These are phyloP conservation scores for Epicauta chinensis DNA, from an alignment of 1,140 invertebrate genomes.

Conservation along the genomic window DNA sequence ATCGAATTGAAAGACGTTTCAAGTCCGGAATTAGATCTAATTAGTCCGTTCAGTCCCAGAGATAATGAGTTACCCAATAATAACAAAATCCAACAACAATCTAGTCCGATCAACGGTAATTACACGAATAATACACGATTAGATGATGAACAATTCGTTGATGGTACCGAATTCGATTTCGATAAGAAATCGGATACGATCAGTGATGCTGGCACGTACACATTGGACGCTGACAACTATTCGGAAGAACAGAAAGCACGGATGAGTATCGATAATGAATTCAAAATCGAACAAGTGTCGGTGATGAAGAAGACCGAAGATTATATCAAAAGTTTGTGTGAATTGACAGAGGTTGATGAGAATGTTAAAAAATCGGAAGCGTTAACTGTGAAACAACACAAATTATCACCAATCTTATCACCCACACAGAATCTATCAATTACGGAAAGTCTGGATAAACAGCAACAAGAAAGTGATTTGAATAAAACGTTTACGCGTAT, in stretches of 20 bases:
- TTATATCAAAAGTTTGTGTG: slow-evolving; percentile 41
- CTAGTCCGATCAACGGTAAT: slow-evolving; percentile 17
- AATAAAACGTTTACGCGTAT: slow-evolving; percentile 34
- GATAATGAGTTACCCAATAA: slow-evolving; percentile 2
- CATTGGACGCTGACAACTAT: slow-evolving; percentile 75
- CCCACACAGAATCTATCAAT: slow-evolving; percentile 40
- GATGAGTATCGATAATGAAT: slow-evolving; percentile 77
- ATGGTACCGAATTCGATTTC: slow-evolving; percentile 33
- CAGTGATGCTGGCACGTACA: slow-evolving; percentile 83
- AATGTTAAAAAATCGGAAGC: background rate
- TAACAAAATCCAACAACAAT: slow-evolving; percentile 18
- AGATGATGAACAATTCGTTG: slow-evolving; percentile 20
- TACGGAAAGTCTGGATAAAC: slow-evolving; percentile 17
- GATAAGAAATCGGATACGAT: slow-evolving; percentile 54
- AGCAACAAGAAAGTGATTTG: slow-evolving; percentile 20
- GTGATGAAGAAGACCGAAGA: slow-evolving; percentile 43
- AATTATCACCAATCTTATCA: slow-evolving; percentile 37
- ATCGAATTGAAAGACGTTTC: slow-evolving; percentile 49
- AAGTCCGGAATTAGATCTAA: slow-evolving; percentile 52
- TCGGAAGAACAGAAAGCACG: slow-evolving; percentile 79
- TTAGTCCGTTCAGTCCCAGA: slow-evolving; percentile 44
- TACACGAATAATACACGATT: slow-evolving; percentile 19
- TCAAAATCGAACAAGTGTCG: slow-evolving; percentile 51
- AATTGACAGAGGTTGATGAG: slow-evolving; percentile 1
- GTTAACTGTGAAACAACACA: background rate